Percentiles rank a stretch among this genome's conserved stretches.
phyloP scores from a whole-genome alignment of 2,797 vertebrate species.

The Acanthopagrus latus region DNA sequence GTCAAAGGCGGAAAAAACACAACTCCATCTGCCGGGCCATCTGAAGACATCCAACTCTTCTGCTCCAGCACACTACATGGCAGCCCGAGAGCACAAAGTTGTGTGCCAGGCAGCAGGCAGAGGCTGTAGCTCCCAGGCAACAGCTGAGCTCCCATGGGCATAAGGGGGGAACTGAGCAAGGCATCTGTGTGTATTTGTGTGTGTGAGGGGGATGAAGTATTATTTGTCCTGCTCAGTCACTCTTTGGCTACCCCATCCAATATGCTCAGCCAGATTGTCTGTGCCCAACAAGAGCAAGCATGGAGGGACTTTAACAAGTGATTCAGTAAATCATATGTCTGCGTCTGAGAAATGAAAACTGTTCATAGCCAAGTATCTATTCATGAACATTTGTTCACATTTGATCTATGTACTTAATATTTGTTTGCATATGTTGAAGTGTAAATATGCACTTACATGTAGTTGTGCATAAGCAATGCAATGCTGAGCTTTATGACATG shows the following conservation, averaged over 20 bases:
- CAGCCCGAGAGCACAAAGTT: conserved; percentile 60
- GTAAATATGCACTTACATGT: neutral
- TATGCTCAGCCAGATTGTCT: conserved; percentile 69
- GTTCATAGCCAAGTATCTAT: conserved; percentile 25
- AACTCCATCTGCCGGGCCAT: conserved; percentile 77
- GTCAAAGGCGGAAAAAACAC: conserved; percentile 46
- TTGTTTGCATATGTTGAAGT: conserved; percentile 11
- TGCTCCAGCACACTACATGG: conserved; percentile 60
- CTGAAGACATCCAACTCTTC: conserved; percentile 72
- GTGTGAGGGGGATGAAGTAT: conserved; percentile 48
- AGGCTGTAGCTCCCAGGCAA: conserved; percentile 74
- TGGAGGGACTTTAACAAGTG: conserved; percentile 57
- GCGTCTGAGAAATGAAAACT: conserved; percentile 17
- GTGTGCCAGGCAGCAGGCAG: conserved; percentile 70
- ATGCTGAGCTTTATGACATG: neutral
- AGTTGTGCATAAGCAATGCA: no score
- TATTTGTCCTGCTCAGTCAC: conserved; percentile 68
- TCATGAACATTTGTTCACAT: neutral
- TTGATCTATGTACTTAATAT: neutral
- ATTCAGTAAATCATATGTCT: conserved; percentile 53
- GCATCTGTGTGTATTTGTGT: conserved; percentile 28
- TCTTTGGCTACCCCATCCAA: conserved; percentile 66
- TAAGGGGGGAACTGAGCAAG: conserved; percentile 59
- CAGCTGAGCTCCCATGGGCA: conserved; percentile 82
- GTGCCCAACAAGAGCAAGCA: conserved; percentile 62